Evolutionary conservation across 92 coral and sea anemone species (phyloP), one percentile per base, ranked within the genome.

Genomic region (Palythoa caribaeorum): DNA sequence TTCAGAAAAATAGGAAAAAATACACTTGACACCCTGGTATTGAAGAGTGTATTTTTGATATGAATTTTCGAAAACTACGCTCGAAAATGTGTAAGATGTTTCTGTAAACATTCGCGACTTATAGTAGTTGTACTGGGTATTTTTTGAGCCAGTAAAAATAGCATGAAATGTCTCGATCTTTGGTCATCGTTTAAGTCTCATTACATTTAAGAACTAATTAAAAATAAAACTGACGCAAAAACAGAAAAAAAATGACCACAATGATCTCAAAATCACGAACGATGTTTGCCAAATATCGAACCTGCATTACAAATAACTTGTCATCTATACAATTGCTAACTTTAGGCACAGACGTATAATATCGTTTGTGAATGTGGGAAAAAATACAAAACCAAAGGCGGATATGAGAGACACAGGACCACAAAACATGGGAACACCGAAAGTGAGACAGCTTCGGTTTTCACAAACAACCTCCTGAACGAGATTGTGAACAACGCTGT

Each of bases 311-410:
- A 54, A 54, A 54, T 54, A 54, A 54, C 60, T 54, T 54, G 28
- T 28, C 28, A 11, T 54, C 12, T 54, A 54, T 54, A 54, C 47
- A 36, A 40, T 72, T 38, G 47, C 38, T 72, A 44, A 72, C 47
- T 38, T 44, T 76, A 89, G 90, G 92, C 78, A 17, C 86, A 89
- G 85, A 10, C 78, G 10, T 38, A 65, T 62, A 89, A 65, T 62
- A 89, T 89, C 60, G 48, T 83, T 85, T 84, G 89, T 50, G 63
- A 86, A n/a, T 86, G 87, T 51, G 76, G 88, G 17, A 90, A 90
- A 86, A 87, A 85, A 70, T 79, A 54, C 90, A 90, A 90, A 53
- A 90, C 83, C 10, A 71, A 76, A 79, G 93, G 93, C 59, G 91
- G 92, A 37, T 89, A 83, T 83, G 78, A 90, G 78, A 90, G 92